phyloP scores from a whole-genome alignment of 2,888 invertebrate genomes.

The Cacoxenus indagator region DNA sequence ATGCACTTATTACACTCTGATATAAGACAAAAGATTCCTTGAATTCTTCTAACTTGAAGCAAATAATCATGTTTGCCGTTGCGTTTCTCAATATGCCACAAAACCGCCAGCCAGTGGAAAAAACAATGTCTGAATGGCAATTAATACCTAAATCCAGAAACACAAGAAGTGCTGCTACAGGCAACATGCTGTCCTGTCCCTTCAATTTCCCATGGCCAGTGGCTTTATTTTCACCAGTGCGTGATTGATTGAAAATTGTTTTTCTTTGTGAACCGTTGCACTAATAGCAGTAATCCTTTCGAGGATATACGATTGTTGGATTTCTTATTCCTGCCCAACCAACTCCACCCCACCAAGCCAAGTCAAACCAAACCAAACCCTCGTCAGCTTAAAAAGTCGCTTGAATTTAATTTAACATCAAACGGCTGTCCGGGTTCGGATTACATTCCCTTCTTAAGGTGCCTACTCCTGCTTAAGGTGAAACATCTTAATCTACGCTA shows the following conservation, averaged over 20 bases:
- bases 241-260: not conserved
- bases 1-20: too few species aligned
- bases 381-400: not conserved
- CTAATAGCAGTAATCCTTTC: constrained; percentile 20
- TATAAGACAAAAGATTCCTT: too few species aligned
- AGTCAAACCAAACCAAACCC: not conserved
- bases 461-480: not conserved
- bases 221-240: too few species aligned
- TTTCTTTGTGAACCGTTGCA: not conserved
- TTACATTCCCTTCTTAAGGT: not conserved
- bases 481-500: not conserved
- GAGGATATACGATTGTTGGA: not conserved
- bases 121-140: too few species aligned
- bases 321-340: not conserved
- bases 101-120: too few species aligned
- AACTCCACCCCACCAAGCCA: not conserved
- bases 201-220: too few species aligned
- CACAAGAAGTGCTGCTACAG: too few species aligned
- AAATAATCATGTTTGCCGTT: too few species aligned
- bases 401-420: not conserved
- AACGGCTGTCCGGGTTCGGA: not conserved
- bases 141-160: too few species aligned
- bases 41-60: too few species aligned
- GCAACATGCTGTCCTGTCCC: too few species aligned
- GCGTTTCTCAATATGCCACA: too few species aligned